Conservation (phyloP, 30 jellyfish, hydroid and myxozoan species). For the Nemopilema nomurai region DNA sequence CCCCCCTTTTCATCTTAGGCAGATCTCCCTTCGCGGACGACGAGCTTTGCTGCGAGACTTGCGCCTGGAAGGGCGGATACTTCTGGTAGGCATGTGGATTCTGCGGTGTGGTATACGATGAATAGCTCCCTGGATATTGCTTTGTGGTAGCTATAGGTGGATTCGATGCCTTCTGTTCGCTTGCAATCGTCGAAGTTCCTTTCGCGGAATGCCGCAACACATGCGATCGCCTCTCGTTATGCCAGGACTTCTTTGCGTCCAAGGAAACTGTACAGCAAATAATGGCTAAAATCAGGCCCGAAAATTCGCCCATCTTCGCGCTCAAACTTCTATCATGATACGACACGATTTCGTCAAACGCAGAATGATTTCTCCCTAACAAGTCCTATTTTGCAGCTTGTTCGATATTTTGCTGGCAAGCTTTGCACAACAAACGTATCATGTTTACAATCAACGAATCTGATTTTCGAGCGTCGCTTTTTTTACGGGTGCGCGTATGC, state of each 20-base stretch:
- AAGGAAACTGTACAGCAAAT: conserved; percentile 50
- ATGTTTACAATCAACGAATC: conserved; percentile 42
- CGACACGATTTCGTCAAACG: conserved; percentile 1
- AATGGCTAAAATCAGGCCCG: conserved; percentile 23
- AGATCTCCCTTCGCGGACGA: conserved; percentile 32
- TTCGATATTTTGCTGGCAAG: conserved; percentile 36
- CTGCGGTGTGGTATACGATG: conserved; percentile 48
- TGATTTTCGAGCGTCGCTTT: conserved; percentile 75
- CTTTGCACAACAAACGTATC: conserved; percentile 36
- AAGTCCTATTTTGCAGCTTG: not conserved
- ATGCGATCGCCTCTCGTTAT: conserved; percentile 61
- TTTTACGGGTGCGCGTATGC: conserved; percentile 72
- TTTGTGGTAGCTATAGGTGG: conserved; percentile 14
- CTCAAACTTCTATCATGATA: conserved; percentile 31
- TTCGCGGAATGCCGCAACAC: conserved; percentile 36
- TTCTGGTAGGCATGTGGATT: conserved; percentile 50
- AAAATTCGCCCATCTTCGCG: conserved; percentile 37
- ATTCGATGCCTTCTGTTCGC: conserved; percentile 36
- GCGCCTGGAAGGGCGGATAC: conserved; percentile 75
- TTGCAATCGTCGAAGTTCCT: conserved; percentile 1
- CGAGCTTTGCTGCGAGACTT: conserved; percentile 47
- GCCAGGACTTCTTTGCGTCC: conserved; percentile 60
- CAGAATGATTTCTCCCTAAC: not conserved
- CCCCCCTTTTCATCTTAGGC: not conserved
- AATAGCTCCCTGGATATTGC: conserved; percentile 20